Evolutionary conservation across 2,113 vertebrate genomes (phyloP).

Genomic region (Paralichthys olivaceus): DNA sequence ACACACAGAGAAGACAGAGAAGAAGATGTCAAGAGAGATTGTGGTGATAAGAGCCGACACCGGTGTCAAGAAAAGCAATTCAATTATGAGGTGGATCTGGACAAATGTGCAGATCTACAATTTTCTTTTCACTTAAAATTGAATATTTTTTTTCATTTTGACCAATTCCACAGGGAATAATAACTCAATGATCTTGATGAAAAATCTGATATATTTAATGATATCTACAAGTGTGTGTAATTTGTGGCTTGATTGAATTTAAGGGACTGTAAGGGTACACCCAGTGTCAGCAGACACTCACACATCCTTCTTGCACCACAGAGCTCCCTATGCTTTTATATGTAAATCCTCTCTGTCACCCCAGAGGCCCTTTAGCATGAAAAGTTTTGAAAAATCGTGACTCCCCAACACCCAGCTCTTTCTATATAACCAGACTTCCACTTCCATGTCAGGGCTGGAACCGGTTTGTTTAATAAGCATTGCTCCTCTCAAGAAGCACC

Average conservation of each 20-base stretch:
- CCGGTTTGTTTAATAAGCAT: conserved; percentile 60
- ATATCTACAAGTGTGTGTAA: too few species aligned
- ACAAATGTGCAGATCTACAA: too few species aligned
- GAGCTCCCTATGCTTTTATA: conserved; percentile 56
- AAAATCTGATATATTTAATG: not conserved
- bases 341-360: conserved; percentile 62
- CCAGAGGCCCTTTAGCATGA: conserved; percentile 40
- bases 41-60: too few species aligned
- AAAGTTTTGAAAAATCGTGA: conserved; percentile 51
- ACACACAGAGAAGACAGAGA: too few species aligned
- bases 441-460: conserved; percentile 37
- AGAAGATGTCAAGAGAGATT: too few species aligned
- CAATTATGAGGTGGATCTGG: too few species aligned
- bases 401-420: conserved; percentile 26
- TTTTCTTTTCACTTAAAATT: too few species aligned
- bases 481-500: conserved; percentile 36
- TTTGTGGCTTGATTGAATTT: too few species aligned
- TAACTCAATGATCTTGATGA: too few species aligned
- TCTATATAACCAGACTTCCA: conserved; percentile 23
- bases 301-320: conserved; percentile 12
- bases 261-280: conserved; percentile 5
- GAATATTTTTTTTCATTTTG: too few species aligned
- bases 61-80: too few species aligned
- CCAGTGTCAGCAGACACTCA: conserved; percentile 7
- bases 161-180: too few species aligned